A percentile compares a stretch with the other conserved stretches of the same genome.
Conservation (phyloP, 2,113 vertebrate species). For the Albula goreensis region DNA sequence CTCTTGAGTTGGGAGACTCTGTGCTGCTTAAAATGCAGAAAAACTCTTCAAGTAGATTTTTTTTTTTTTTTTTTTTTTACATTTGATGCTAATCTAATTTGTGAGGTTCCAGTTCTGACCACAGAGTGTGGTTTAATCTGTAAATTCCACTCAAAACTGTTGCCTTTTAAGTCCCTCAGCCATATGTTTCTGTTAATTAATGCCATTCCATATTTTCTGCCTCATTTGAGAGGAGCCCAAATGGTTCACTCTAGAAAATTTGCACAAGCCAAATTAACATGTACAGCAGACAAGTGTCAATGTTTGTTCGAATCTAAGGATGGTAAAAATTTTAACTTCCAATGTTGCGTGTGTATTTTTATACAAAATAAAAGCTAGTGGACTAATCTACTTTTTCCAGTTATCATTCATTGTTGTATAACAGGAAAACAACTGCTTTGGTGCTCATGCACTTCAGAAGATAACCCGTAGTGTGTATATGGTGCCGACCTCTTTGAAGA, state of each 20-base stretch:
- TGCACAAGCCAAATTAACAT: not conserved
- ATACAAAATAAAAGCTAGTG: constrained; percentile 25
- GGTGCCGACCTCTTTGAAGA: not conserved
- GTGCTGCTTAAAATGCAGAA: not conserved
- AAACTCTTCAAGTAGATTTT: not conserved
- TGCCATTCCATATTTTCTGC: constrained; percentile 15
- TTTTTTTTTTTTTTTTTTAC: not conserved
- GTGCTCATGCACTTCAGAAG: not conserved
- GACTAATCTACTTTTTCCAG: not conserved
- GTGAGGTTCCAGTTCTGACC: not conserved
- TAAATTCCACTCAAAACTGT: not conserved
- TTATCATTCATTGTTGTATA: not conserved
- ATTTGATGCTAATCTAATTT: not conserved
- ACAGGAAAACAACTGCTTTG: not conserved
- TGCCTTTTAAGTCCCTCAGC: not conserved
- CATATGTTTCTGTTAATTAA: not conserved
- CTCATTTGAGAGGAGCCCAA: not conserved
- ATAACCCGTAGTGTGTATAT: not conserved
- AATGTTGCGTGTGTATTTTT: constrained; percentile 30
- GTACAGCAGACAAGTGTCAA: not conserved
- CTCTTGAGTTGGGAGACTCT: not conserved
- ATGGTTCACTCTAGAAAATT: not conserved
- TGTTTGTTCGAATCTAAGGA: not conserved
- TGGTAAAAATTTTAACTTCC: not conserved
- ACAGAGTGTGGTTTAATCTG: not conserved